Percentiles rank a stretch among this genome's conserved stretches.
Evolutionary conservation across 2,888 invertebrate genomes (phyloP).

Genomic region (Drosophila stalkeri): DNA sequence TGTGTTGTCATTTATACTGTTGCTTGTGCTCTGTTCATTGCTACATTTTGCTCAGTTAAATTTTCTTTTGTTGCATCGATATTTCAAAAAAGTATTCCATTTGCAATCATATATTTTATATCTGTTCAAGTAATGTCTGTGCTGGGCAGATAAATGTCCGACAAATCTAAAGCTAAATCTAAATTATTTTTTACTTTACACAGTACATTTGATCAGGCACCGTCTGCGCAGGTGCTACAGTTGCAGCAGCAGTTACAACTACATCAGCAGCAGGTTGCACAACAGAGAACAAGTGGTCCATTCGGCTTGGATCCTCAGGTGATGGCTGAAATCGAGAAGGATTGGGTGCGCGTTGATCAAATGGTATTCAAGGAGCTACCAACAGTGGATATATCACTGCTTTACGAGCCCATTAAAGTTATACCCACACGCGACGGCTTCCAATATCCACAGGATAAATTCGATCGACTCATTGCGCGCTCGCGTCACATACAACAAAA

Average conservation of each 20-base stretch:
- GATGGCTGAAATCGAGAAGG: constrained; percentile 89
- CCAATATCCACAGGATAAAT: constrained; percentile 84
- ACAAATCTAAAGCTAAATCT: neutral
- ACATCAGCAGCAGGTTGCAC: constrained; percentile 83
- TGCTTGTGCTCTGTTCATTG: constrained; percentile 44
- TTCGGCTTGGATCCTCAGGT: constrained; percentile 92
- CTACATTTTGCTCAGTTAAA: constrained; percentile 20
- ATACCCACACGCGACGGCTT: constrained; percentile 86
- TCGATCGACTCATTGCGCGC: constrained; percentile 81
- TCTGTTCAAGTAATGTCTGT: constrained; percentile 12
- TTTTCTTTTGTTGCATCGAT: constrained; percentile 40
- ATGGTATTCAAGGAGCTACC: constrained; percentile 85
- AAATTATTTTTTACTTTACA: neutral
- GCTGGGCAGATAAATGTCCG: neutral
- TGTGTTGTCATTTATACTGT: constrained; percentile 20
- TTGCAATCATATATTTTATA: constrained; percentile 4
- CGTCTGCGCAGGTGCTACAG: constrained; percentile 82
- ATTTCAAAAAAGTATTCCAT: constrained; percentile 8
- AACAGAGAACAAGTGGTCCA: constrained; percentile 88
- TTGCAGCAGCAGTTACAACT: constrained; percentile 69
- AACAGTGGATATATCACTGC: constrained; percentile 82
- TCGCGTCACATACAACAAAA: constrained; percentile 79
- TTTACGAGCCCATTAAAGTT: constrained; percentile 86
- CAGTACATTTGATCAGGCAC: constrained; percentile 83
- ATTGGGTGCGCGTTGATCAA: constrained; percentile 84